Evolutionary conservation across 2,113 vertebrate species (phyloP).

Genomic region (Gymnarchus niloticus): DNA sequence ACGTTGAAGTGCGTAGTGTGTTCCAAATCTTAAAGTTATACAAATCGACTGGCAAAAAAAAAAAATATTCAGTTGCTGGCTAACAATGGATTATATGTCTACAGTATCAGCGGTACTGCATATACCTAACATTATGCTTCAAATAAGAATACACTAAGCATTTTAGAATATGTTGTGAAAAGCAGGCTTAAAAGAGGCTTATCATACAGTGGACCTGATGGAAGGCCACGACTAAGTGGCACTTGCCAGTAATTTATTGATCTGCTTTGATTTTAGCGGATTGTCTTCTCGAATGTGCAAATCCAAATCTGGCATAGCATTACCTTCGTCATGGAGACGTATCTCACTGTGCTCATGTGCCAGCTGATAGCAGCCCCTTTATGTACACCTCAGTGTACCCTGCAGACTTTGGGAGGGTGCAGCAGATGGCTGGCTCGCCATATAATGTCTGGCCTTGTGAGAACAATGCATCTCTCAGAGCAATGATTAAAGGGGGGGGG

Average conservation of each 20-base stretch:
- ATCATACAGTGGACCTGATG: background rate
- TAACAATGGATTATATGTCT: background rate
- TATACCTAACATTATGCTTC: background rate
- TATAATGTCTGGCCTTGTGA: constrained; percentile 58
- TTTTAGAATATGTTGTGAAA: background rate
- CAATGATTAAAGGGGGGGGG: constrained; percentile 54
- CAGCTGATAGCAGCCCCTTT: constrained; percentile 5
- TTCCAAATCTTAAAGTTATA: background rate
- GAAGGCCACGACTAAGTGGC: background rate
- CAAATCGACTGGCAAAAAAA: background rate
- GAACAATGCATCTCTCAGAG: constrained; percentile 69
- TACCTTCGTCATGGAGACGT: background rate
- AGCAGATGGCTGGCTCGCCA: constrained; percentile 71
- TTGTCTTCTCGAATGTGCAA: background rate
- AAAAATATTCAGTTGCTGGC: background rate
- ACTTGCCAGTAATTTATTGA: background rate
- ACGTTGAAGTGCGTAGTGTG: background rate
- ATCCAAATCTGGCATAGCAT: background rate
- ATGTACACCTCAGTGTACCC: background rate
- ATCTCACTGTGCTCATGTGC: background rate
- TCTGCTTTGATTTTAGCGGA: background rate
- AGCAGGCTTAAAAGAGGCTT: no score
- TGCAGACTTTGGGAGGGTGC: constrained; percentile 9
- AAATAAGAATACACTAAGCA: background rate
- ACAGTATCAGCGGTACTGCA: background rate